A percentile compares a stretch with the other conserved stretches of the same genome.
Conservation (phyloP, 2,797 vertebrate species). For the Kryptolebias ocellatus region DNA sequence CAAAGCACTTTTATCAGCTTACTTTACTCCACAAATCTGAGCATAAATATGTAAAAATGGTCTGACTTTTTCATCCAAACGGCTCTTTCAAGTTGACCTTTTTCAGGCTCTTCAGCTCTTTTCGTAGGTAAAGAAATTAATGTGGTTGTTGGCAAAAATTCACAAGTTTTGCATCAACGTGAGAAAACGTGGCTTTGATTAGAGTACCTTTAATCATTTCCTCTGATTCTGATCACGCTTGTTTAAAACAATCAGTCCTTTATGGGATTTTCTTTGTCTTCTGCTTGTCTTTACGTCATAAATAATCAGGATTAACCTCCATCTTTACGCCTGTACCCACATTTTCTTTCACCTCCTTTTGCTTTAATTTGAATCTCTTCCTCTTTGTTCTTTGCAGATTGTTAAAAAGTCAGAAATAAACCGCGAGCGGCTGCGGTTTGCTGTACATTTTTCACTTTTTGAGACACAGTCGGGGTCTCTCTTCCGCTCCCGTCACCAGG, state of each 20-base stretch:
- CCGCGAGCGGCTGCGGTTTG: not conserved
- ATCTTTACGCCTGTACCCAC: conserved; percentile 26
- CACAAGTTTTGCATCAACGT: no score
- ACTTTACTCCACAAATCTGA: no score
- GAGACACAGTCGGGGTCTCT: not conserved
- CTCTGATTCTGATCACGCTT: not conserved
- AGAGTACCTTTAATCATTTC: no score
- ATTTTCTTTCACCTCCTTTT: conserved; percentile 30
- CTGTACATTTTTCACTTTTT: not conserved
- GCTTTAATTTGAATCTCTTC: not conserved
- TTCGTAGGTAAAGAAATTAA: no score
- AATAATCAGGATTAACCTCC: conserved; percentile 70
- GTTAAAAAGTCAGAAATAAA: no score
- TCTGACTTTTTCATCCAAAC: no score
- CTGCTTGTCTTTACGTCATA: conserved; percentile 52
- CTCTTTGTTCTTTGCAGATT: not conserved
- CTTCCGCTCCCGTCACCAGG: not conserved
- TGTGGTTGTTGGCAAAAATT: no score
- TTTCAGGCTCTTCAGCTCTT: no score
- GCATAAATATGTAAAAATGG: no score
- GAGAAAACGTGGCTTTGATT: no score
- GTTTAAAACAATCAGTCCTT: not conserved
- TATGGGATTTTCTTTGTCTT: conserved; percentile 6
- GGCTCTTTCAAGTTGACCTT: no score
- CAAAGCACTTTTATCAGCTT: no score